These are phyloP conservation scores for Myopa tessellatipennis DNA, from an alignment of 2,888 invertebrate species.

Conservation along the genomic window DNA sequence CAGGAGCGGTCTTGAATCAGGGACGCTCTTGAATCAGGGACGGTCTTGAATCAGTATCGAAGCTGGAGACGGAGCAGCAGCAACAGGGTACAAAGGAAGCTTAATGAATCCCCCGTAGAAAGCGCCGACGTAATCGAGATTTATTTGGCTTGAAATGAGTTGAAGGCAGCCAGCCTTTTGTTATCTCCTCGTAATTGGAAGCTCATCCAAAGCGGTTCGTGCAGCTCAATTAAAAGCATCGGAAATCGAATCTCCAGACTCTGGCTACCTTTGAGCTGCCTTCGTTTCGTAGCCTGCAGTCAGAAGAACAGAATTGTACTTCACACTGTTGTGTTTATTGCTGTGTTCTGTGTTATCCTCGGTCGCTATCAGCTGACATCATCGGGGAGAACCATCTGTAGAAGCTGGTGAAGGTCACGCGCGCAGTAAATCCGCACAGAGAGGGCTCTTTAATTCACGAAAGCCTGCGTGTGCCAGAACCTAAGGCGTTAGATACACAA, in stretches of 20 bases:
- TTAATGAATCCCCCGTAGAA: neutral
- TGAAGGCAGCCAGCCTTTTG: neutral
- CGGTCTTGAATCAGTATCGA: slow-evolving; percentile 5
- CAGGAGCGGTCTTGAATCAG: no score
- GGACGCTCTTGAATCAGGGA: neutral
- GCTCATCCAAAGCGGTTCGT: neutral
- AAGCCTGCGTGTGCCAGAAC: no score
- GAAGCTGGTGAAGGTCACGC: neutral
- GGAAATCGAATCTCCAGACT: neutral
- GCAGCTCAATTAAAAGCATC: neutral
- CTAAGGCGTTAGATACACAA: neutral
- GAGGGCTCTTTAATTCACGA: no score
- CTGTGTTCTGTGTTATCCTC: slow-evolving; percentile 1
- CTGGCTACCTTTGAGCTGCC: no score
- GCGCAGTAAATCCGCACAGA: no score
- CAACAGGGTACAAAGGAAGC: no score
- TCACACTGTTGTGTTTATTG: neutral
- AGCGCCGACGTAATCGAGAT: slow-evolving; percentile 46
- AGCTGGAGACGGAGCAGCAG: neutral
- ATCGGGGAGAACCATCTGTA: neutral
- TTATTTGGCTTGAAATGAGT: slow-evolving; percentile 40
- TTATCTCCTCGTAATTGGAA: neutral
- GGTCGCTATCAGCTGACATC: slow-evolving; percentile 16
- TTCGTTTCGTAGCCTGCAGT: no score
- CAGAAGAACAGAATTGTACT: no score